phyloP scores from a whole-genome alignment of 2,113 vertebrate genomes.

The Puntigrus tetrazona region DNA sequence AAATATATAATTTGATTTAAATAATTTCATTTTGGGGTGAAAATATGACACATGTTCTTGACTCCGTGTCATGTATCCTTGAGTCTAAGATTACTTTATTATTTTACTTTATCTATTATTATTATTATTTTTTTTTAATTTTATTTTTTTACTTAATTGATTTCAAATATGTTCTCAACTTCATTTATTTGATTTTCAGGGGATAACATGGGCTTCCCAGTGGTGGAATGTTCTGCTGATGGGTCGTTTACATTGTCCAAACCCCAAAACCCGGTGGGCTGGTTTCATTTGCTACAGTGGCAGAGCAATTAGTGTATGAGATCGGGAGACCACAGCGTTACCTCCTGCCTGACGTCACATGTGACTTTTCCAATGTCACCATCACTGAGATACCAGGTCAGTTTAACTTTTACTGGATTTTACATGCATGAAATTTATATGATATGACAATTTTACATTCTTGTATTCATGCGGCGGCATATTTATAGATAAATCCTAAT shows the following conservation, averaged over 20 bases:
- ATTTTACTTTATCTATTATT: too few species aligned
- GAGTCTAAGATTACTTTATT: neutral
- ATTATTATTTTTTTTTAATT: neutral
- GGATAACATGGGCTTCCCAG: constrained; percentile 85
- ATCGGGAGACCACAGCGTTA: constrained; percentile 80
- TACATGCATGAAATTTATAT: neutral
- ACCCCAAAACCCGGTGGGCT: constrained; percentile 79
- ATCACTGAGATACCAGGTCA: constrained; percentile 82
- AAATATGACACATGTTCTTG: neutral
- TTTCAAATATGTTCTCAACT: neutral
- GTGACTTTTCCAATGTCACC: constrained; percentile 84
- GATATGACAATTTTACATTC: too few species aligned
- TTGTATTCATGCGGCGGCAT: neutral
- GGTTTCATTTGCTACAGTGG: constrained; percentile 81
- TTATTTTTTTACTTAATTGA: neutral
- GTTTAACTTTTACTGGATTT: neutral
- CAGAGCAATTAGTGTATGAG: constrained; percentile 87
- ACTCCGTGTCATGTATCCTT: neutral
- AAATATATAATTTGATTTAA: too few species aligned
- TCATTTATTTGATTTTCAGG: constrained; percentile 65
- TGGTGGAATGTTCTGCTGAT: constrained; percentile 80
- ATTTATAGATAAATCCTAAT: neutral
- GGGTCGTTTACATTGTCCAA: constrained; percentile 83
- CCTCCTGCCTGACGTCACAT: constrained; percentile 84
- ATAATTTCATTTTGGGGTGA: neutral